Percentiles rank a stretch among this genome's conserved stretches.
phyloP scores from a whole-genome alignment of 2,888 invertebrate genomes.

The Cephus nigrinus region DNA sequence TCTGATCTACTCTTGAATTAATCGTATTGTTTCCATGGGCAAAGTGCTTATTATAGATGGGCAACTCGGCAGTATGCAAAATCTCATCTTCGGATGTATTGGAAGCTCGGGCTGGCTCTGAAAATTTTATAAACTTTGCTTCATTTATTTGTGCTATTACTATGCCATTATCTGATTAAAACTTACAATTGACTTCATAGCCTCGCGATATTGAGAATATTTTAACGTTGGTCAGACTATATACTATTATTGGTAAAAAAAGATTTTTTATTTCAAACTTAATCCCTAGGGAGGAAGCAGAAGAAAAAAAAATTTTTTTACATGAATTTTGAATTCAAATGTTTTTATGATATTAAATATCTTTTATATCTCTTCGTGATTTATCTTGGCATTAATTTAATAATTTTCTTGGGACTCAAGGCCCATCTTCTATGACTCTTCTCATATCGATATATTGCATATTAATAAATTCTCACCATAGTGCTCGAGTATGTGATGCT shows the following conservation, averaged over 20 bases:
- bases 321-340: background rate
- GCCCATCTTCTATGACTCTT: background rate
- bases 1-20: slow-evolving; percentile 54
- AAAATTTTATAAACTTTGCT: background rate
- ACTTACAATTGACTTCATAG: background rate
- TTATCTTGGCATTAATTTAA: background rate
- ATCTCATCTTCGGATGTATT: background rate
- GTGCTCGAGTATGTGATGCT: slow-evolving; percentile 1
- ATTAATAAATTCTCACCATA: slow-evolving; percentile 1
- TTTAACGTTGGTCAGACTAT: background rate
- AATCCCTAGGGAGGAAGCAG: background rate
- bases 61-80: background rate
- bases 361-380: background rate
- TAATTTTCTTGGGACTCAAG: background rate
- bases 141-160: background rate
- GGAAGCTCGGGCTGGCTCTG: background rate
- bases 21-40: slow-evolving; percentile 61
- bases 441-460: background rate
- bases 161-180: background rate
- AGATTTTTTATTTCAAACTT: background rate
- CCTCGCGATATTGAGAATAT: background rate
- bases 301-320: background rate
- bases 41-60: slow-evolving; percentile 60
- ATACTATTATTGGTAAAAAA: background rate
- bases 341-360: background rate